Percentiles rank a stretch among this genome's conserved stretches.
Evolutionary conservation across 2,888 invertebrate species (phyloP).

Genomic region (Drosophila kambysellisi): DNA sequence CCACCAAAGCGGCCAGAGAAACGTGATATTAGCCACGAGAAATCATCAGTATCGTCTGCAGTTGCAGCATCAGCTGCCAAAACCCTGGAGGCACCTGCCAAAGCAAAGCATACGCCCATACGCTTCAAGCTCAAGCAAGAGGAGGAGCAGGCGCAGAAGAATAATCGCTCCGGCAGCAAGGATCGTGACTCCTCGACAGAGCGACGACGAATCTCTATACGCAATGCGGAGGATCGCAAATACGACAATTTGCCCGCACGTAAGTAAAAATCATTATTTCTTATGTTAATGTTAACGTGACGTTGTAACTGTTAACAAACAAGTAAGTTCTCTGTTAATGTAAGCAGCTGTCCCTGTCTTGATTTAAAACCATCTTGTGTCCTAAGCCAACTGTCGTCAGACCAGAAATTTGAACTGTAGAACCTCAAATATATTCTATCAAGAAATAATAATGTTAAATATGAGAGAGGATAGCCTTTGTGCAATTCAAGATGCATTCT

Average conservation of each 20-base stretch:
- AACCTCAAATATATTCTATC: neutral
- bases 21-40: slow-evolving; percentile 40
- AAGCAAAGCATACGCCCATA: slow-evolving; percentile 83
- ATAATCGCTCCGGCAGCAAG: slow-evolving; percentile 60
- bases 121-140: slow-evolving; percentile 80
- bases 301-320: neutral
- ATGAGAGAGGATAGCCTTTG: neutral
- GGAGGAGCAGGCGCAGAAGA: slow-evolving; percentile 53
- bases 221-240: slow-evolving; percentile 86
- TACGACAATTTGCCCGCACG: slow-evolving; percentile 87
- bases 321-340: neutral
- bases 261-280: slow-evolving; percentile 82
- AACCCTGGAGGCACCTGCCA: slow-evolving; percentile 38
- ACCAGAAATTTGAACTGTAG: neutral
- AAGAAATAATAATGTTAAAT: neutral
- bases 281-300: neutral
- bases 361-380: neutral
- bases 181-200: slow-evolving; percentile 68
- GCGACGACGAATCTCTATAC: slow-evolving; percentile 84
- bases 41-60: slow-evolving; percentile 13
- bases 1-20: slow-evolving; percentile 56
- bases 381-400: neutral
- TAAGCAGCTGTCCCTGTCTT: neutral
- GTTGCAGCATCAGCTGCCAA: slow-evolving; percentile 10
- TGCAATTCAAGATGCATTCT: slow-evolving; percentile 4